Evolutionary conservation across 2,113 vertebrate species (phyloP).

Genomic region (Rhinoptilus africanus): DNA sequence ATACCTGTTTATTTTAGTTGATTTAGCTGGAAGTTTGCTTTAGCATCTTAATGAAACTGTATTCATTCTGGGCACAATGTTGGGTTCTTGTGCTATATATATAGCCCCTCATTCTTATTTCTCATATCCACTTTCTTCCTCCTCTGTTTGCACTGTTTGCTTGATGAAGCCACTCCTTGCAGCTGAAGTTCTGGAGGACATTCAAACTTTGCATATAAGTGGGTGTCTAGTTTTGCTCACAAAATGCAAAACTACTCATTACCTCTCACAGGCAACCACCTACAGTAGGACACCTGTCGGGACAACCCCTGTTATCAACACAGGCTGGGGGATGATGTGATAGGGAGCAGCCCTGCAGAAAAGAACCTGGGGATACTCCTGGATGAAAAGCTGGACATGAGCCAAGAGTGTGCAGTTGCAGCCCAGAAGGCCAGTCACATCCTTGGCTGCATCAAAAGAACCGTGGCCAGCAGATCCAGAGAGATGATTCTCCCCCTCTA

Average conservation of each 20-base stretch:
- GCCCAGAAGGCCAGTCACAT: no score
- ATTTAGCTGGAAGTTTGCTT: background rate
- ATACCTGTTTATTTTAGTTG: background rate
- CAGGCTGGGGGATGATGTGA: no score
- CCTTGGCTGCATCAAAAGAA: no score
- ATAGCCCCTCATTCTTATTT: background rate
- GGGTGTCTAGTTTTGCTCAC: background rate
- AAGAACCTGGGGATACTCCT: no score
- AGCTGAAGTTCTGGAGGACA: background rate
- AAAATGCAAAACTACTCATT: background rate
- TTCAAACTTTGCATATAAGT: background rate
- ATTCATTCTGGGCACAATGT: background rate
- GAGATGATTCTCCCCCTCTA: no score
- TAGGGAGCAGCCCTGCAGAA: no score
- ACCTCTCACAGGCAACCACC: background rate
- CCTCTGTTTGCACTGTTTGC: background rate
- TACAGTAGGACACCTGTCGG: background rate
- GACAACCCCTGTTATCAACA: no score
- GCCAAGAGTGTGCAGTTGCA: no score
- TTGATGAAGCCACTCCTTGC: background rate
- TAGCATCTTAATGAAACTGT: background rate
- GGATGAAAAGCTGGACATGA: no score
- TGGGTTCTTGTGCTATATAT: background rate
- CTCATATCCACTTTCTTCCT: background rate
- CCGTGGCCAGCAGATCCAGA: no score